Evolutionary conservation across 2,888 invertebrate genomes (phyloP), one percentile per base, ranked within the genome.

Genomic region (Mimumesa dahlbomi): DNA sequence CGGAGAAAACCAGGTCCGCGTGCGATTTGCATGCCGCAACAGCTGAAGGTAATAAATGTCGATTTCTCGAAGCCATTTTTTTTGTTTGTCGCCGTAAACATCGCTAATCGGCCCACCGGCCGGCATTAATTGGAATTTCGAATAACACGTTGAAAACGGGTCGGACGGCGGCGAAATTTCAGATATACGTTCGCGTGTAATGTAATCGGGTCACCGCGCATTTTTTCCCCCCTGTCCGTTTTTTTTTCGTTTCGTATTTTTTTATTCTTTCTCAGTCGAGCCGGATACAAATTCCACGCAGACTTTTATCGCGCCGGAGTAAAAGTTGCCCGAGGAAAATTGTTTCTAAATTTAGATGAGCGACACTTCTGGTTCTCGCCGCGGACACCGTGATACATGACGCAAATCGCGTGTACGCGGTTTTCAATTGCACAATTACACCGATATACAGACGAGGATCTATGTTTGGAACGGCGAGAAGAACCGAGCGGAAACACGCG

Each of bases 11-110:
- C 38, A 40, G 11, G 38, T 40, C n/a, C 42, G 13, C 14, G 19
- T 2, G n/a, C 29, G 43, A 73, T 75, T 66, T 70, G 49, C 66
- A 58, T 68, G 58, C 31, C 31, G 36, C 11, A 2, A 21, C 21
- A 38, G 22, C 16, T 11, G 42, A 43, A 36, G 13, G 42, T 48
- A 68, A 67, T 68, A 75, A 66, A 67, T 25, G 54, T 52, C 49
- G 36, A 66, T 68, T 63, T 75, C 49, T 42, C 49, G 53, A 48
- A 29, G 16, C 34, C 22, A 5, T 18, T 34, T 48, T 34, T 25
- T 57, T 29, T 38, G 13, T n/a, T 4, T 29, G n/a, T 7, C 5
- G 1, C 22, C 6, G 2, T 21, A 45, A 49, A 36, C 18, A 13
- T 49, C 45, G 19, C 29, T 29, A 5, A 29, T 40, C 59, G 25